Evolutionary conservation across 2,797 vertebrate species (phyloP).

Genomic region (Novumbra hubbsi): DNA sequence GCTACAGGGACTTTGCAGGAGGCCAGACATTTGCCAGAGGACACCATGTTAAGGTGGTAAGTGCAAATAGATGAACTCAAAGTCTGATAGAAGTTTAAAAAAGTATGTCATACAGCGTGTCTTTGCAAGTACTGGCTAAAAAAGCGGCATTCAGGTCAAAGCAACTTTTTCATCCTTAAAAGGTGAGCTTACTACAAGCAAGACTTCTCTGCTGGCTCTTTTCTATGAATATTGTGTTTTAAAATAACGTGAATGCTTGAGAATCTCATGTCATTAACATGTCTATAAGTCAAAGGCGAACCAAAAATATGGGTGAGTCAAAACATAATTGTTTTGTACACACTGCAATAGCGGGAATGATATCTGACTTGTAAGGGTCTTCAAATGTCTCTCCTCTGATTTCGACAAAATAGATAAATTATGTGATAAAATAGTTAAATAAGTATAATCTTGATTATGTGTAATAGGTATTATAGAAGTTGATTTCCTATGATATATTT

Average conservation of each 20-base stretch:
- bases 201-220: background rate
- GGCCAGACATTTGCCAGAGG: constrained; percentile 74
- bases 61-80: constrained; percentile 38
- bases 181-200: background rate
- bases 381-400: background rate
- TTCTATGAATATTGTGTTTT: background rate
- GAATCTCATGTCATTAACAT: background rate
- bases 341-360: background rate
- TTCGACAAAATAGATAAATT: background rate
- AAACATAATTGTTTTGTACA: background rate
- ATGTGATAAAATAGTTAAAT: background rate
- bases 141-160: background rate
- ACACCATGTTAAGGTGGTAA: constrained; percentile 85
- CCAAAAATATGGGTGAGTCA: background rate
- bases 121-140: background rate
- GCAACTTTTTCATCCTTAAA: background rate
- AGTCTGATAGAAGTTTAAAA: background rate
- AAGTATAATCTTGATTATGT: background rate
- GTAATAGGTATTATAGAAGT: background rate
- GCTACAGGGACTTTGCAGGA: constrained; percentile 80
- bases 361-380: background rate
- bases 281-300: background rate
- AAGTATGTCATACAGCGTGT: background rate
- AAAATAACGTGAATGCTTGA: background rate
- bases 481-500: background rate